Percentiles rank a stretch among this genome's conserved stretches.
Evolutionary conservation across 2,113 vertebrate species (phyloP).

Genomic region (Geococcyx californianus): DNA sequence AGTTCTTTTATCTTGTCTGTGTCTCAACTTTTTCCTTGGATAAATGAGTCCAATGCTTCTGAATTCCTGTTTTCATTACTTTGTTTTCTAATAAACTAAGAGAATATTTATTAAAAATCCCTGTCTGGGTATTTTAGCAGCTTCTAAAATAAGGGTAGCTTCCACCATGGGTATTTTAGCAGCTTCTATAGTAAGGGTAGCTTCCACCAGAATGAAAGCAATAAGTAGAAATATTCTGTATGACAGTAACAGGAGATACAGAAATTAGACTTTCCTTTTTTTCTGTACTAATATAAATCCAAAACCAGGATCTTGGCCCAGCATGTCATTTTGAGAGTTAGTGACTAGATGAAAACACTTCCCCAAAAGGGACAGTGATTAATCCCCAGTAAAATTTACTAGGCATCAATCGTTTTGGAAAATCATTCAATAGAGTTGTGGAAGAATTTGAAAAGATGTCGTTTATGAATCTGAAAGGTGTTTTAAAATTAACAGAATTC

Average conservation of each 20-base stretch:
- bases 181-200: neutral
- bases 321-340: neutral
- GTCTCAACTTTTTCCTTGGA: neutral
- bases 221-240: neutral
- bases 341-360: neutral
- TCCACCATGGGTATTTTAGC: neutral
- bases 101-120: neutral
- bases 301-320: neutral
- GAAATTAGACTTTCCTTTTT: neutral
- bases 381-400: slow-evolving; percentile 13
- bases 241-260: neutral
- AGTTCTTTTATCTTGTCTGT: neutral
- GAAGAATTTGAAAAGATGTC: neutral
- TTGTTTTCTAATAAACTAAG: neutral
- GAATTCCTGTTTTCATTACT: neutral
- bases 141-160: neutral
- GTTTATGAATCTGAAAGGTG: neutral
- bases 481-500: neutral
- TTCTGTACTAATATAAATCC: neutral
- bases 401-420: neutral
- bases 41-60: neutral
- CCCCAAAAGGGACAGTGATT: neutral
- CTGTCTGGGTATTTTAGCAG: neutral
- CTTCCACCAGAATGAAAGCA: neutral
- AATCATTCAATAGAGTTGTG: neutral